phyloP scores from a whole-genome alignment of 2,797 vertebrate species.

The Lacerta viridis region DNA sequence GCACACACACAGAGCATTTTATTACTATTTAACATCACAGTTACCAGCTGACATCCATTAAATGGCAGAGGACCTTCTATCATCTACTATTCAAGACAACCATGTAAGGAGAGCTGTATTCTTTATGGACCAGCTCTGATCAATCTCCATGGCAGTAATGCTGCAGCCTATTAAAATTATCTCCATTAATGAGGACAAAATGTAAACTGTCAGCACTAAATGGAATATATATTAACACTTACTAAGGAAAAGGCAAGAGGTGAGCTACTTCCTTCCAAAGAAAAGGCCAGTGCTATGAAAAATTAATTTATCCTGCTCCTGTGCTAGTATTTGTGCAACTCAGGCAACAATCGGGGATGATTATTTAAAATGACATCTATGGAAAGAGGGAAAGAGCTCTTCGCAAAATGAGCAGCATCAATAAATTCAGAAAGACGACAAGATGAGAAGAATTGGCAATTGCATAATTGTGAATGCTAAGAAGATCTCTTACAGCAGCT shows the following conservation, averaged over 20 bases:
- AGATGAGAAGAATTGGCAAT: slow-evolving; percentile 42
- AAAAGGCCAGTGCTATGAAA: slow-evolving; percentile 45
- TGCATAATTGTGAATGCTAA: slow-evolving; percentile 44
- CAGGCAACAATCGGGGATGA: slow-evolving; percentile 9
- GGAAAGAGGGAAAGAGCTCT: slow-evolving; percentile 27
- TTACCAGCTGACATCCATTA: slow-evolving; percentile 6
- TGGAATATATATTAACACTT: slow-evolving; percentile 45
- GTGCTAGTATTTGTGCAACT: slow-evolving; percentile 42
- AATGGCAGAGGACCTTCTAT: neutral
- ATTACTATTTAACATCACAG: slow-evolving; percentile 2
- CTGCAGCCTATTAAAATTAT: slow-evolving; percentile 46
- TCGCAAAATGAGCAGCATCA: slow-evolving; percentile 53
- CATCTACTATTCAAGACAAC: slow-evolving; percentile 8
- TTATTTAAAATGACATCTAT: slow-evolving; percentile 60
- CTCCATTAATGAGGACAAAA: slow-evolving; percentile 57
- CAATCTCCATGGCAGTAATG: slow-evolving; percentile 4
- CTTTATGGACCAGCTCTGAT: slow-evolving; percentile 11
- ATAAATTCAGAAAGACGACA: slow-evolving; percentile 29
- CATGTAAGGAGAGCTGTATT: neutral
- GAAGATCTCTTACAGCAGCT: slow-evolving; percentile 59
- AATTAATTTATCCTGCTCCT: slow-evolving; percentile 35
- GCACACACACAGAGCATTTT: neutral
- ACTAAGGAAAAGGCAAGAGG: slow-evolving; percentile 43
- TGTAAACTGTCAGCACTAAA: slow-evolving; percentile 53
- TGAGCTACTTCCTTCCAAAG: slow-evolving; percentile 36